phyloP scores from a whole-genome alignment of 1,140 invertebrate genomes.

The Drosophila ironensis region DNA sequence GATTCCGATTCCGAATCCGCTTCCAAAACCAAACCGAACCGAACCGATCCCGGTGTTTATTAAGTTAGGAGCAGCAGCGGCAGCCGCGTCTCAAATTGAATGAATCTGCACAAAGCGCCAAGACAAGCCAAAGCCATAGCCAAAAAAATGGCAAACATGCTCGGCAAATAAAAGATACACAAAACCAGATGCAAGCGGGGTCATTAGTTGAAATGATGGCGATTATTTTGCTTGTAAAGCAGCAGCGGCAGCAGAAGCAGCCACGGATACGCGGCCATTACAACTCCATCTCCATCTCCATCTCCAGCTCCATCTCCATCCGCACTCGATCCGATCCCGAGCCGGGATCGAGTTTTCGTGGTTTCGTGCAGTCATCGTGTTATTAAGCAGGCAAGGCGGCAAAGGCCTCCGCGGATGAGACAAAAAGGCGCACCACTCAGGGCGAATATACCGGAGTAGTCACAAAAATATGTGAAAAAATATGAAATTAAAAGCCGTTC shows the following conservation, averaged over 20 bases:
- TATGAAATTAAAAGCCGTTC: conserved; percentile 80
- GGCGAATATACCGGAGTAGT: conserved; percentile 2
- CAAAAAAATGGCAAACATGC: conserved; percentile 7
- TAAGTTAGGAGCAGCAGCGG: conserved; percentile 69
- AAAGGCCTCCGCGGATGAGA: conserved; percentile 38
- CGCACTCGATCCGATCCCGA: conserved; percentile 15
- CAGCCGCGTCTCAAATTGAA: conserved; percentile 56
- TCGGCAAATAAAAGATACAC: background rate
- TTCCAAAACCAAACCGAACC: background rate
- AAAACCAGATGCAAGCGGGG: conserved; percentile 46
- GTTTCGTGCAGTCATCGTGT: conserved; percentile 74
- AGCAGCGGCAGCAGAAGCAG: conserved; percentile 4
- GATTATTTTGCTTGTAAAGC: conserved; percentile 75
- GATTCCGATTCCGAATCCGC: background rate
- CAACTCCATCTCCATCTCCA: too few species aligned
- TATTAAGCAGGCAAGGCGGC: conserved; percentile 57
- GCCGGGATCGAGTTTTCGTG: conserved; percentile 15
- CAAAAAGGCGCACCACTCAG: conserved; percentile 26
- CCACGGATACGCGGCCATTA: conserved; percentile 66
- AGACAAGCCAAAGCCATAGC: too few species aligned
- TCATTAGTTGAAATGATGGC: conserved; percentile 80
- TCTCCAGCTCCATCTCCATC: too few species aligned
- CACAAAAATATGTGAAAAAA: conserved; percentile 48
- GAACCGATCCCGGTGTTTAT: conserved; percentile 58
- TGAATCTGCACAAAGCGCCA: conserved; percentile 79